Evolutionary conservation across 1,140 invertebrate species (phyloP), one percentile per base, ranked within the genome.

Genomic region (Bombus waltoni): DNA sequence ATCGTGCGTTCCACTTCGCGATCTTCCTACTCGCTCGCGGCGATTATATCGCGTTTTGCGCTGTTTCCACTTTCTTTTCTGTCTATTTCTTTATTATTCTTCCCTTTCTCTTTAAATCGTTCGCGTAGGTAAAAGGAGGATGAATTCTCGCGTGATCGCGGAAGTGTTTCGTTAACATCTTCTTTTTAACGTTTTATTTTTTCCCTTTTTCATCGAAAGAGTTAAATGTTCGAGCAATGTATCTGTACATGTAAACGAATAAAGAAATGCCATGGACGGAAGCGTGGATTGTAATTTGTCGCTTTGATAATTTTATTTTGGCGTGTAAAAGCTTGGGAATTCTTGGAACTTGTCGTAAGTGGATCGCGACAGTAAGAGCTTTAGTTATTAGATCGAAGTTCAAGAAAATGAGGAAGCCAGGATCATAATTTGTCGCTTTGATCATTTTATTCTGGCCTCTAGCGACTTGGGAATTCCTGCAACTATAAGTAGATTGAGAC

Each of bases 11-110:
- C 38, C 38, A 32, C 28, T 53, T 72, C 35, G n/a, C 71, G 25
- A 66, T 81, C 65, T 65, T 65, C 71, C 59, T 53, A 53, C 44
- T 59, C 9, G 57, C 71, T 70, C 42, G 44, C 62, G 74, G 18
- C 35, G 28, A 44, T 66, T 83, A 83, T 28, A 40, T 18, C 18
- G n/a, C 5, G n/a, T 57, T 83, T 76, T 47, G 25, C 4, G 72
- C 35, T 22, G 32, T 32, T 76, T n/a, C 18, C 28, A 44, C 62
- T 10, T 28, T 28, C 40, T 25, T 42, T 73, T 40, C 22, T n/a
- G 2, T 57, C 8, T 32, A 62, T n/a, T 62, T 13, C 59, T n/a
- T 62, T n/a, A n/a, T 62, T n/a, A n/a, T 62, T 28, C 59, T 59
- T 28, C 10, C 28, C 25, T 28, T 59, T 59, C 25, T 28, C 57